These are phyloP conservation scores for Scomber japonicus DNA, from an alignment of 2,113 vertebrate genomes.

Conservation along the genomic window DNA sequence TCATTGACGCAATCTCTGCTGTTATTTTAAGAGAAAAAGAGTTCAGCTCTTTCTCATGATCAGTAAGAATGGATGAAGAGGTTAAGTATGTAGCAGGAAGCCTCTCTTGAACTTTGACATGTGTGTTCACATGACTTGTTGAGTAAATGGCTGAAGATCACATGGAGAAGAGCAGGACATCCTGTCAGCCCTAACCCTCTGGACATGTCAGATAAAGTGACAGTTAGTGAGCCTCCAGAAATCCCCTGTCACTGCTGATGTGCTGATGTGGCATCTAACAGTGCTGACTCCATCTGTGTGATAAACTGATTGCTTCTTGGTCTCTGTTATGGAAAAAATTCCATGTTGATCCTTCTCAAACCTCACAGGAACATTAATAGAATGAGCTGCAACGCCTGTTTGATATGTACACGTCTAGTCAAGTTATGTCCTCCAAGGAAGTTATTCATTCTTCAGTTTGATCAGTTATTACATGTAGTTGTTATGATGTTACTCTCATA, in stretches of 20 bases:
- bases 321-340: too few species aligned
- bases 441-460: too few species aligned
- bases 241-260: too few species aligned
- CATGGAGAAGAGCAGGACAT: not conserved
- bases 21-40: too few species aligned
- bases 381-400: not conserved
- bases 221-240: not conserved
- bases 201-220: constrained; percentile 5
- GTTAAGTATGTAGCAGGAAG: too few species aligned
- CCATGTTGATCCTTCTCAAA: not conserved
- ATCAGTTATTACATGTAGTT: too few species aligned
- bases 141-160: not conserved
- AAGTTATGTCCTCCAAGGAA: too few species aligned
- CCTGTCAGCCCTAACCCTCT: constrained; percentile 13
- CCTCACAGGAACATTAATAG: not conserved
- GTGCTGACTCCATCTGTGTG: not conserved
- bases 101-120: constrained; percentile 3
- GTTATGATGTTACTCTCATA: too few species aligned
- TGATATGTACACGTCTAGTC: too few species aligned
- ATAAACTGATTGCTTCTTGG: not conserved
- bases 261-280: not conserved
- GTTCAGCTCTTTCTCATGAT: too few species aligned
- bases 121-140: not conserved
- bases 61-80: too few species aligned
- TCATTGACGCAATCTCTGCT: too few species aligned